Evolutionary conservation across 2,888 invertebrate species (phyloP), one percentile per base, ranked within the genome.

Genomic region (Anorthoa munda): DNA sequence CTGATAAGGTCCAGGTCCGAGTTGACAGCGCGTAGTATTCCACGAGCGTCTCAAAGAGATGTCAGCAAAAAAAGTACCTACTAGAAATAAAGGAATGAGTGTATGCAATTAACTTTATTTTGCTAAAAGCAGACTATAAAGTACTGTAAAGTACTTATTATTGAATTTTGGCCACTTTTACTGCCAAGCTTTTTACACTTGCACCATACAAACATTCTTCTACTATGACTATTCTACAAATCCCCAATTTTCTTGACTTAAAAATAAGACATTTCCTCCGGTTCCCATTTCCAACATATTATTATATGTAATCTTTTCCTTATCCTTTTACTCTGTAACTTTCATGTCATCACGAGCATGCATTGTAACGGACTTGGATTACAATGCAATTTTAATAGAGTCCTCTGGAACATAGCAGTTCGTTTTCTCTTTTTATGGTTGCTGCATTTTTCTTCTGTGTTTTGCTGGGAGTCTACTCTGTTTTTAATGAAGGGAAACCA

Each of bases 221-320:
- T 75, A 55, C 67, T 72, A 61, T 71, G 63, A 72, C 69, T 71
- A 60, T 77, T 81, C 71, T 59, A 53, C 75, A 82, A 82, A 79
- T 82, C 82, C 65, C 63, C 79, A 82, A 82, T 82, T 82, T 82
- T 75, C 82, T 79, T 66, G 71, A 70, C 82, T 82, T 82, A 64
- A 82, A 74, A 72, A 51, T 75, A 70, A 67, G 69, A 60, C 17
- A 55, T 70, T 69, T 75, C 67, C 77, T 70, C 4, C 9, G 48
- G 21, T 58, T 12, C 48, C 23, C 23, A 56, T 58, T 77, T 58
- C 11, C 50, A 39, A 50, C 65, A 31, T 46, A 55, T 77, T 60
- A 64, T 48, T 75, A 18, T 67, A 21, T 17, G 48, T 56, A 50
- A 81, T 72, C 23, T 18, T 66, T 66, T 21, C 4, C 2, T 51